Evolutionary conservation across 2,797 vertebrate species (phyloP).

Genomic region (Myotis daubentonii): DNA sequence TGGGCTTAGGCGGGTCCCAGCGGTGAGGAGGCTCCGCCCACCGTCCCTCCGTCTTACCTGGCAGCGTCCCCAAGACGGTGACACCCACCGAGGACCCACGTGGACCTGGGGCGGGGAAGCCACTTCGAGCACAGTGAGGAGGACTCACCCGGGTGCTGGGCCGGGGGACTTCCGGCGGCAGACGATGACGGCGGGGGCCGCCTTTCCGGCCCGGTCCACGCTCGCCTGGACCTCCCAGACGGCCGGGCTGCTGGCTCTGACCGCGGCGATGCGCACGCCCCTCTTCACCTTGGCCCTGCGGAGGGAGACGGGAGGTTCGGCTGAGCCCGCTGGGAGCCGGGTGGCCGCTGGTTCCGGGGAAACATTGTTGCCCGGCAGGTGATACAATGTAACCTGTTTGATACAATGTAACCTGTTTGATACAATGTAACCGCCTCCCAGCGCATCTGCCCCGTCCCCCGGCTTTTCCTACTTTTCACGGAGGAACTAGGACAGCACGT

Average conservation of each 20-base stretch:
- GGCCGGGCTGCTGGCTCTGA: conserved; percentile 90
- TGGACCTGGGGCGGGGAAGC: too few relatives aligned
- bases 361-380: background rate
- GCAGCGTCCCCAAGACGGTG: too few relatives aligned
- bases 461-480: background rate
- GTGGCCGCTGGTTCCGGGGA: too few relatives aligned
- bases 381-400: too few relatives aligned
- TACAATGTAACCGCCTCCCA: too few relatives aligned
- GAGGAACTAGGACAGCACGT: background rate
- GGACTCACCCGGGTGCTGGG: conserved; percentile 87
- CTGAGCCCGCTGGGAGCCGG: background rate
- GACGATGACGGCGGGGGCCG: conserved; percentile 87
- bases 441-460: too few relatives aligned
- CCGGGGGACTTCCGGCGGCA: conserved; percentile 90
- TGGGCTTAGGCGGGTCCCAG: too few relatives aligned
- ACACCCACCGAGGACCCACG: too few relatives aligned
- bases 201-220: conserved; percentile 80
- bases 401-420: too few relatives aligned
- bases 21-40: too few relatives aligned
- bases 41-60: too few relatives aligned
- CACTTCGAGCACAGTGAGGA: accelerated
- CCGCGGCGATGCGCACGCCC: conserved; percentile 90
- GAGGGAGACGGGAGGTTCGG: conserved; percentile 34
- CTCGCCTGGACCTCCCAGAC: conserved; percentile 92
- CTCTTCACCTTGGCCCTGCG: conserved; percentile 92